Evolutionary conservation across 2,888 invertebrate species (phyloP), one percentile per base, ranked within the genome.

Genomic region (Smittia sp.): DNA sequence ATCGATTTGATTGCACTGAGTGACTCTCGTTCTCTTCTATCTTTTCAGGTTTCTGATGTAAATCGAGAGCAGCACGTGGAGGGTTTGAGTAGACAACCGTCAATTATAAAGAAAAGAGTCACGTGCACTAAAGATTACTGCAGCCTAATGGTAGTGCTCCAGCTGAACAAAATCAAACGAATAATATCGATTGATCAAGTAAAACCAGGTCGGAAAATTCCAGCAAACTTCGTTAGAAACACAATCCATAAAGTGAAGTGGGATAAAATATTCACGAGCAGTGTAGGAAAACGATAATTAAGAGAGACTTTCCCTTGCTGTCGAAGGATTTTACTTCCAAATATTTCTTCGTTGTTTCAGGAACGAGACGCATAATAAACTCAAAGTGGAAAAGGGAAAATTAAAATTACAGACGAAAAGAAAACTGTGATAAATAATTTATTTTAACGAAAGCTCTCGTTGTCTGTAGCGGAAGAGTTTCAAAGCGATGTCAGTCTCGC

Each of bases 61-160:
- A n/a, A 6, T n/a, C 46, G 46, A n/a, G 46, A 46, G 15, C 15
- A 32, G 46, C 7, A 39, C 39, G 39, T 39, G 39, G 13, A 39
- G 13, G 7, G 7, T 9, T 39, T 13, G 13, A 13, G 39, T 39
- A 39, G 39, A 39, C 39, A 39, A 39, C 2, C 13, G 46, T 46
- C 46, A 46, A 46, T 46, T 46, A 46, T 46, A 46, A 46, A 46
- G 46, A n/a, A 46, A 46, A 46, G n/a, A n/a, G 46, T 46, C 46
- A 46, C 46, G 46, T n/a, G 46, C 46, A 46, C 11, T 15, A 6
- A 46, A 46, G 46, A 46, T 32, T 32, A 32, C 9, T 9, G 32
- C 9, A 32, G 3, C 32, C 4, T 32, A 46, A 46, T 11, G 32
- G 9, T 3, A 32, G 4, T 6, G 3, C 32, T 3, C 3, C 32